Evolutionary conservation across 2,888 invertebrate genomes (phyloP), one percentile per base, ranked within the genome.

Genomic region (Pardosa pseudoannulata): DNA sequence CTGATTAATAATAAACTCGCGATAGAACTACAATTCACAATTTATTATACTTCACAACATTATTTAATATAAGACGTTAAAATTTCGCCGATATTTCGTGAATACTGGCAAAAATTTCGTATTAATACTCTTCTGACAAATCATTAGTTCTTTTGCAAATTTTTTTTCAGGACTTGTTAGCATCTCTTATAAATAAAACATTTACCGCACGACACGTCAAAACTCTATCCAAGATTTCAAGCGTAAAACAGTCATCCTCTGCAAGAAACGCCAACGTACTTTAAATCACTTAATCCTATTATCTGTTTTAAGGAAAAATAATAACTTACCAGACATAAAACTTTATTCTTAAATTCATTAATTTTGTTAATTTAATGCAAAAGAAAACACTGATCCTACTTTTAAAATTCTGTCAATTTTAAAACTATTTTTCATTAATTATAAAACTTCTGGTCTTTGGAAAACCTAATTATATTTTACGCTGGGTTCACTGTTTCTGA

Each of bases 311-410:
- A 23, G 23, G 23, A 23, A 23, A 56, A 56, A 56, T 11, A 13
- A 2, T 11, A 46, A 46, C 7, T 46, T 23, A 56, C 56, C 23
- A 56, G 56, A 56, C 56, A 23, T 56, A 23, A 56, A 56, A 56
- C 56, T 56, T 56, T 46, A 46, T 56, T 56, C 56, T 19, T 56
- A 16, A 56, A 23, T 56, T 56, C 56, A 56, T 56, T 56, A 56
- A 56, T 56, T 56, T 56, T 56, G 56, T 56, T 56, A 56, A 56
- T 56, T 56, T 56, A 56, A 56, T 56, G 23, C 56, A 56, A 23
- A 1, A n/a, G n/a, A 23, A 46, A n/a, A 46, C 16, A 56, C 5
- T 23, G 56, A 23, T 23, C 56, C 56, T 2, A 23, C 56, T 56
- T 5, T 23, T 23, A 56, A 56, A 56, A 23, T 46, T 16, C 16